Base-by-base conservation (phyloP, 2,797 vertebrate species). In the Chaetophractus vellerosus region DNA sequence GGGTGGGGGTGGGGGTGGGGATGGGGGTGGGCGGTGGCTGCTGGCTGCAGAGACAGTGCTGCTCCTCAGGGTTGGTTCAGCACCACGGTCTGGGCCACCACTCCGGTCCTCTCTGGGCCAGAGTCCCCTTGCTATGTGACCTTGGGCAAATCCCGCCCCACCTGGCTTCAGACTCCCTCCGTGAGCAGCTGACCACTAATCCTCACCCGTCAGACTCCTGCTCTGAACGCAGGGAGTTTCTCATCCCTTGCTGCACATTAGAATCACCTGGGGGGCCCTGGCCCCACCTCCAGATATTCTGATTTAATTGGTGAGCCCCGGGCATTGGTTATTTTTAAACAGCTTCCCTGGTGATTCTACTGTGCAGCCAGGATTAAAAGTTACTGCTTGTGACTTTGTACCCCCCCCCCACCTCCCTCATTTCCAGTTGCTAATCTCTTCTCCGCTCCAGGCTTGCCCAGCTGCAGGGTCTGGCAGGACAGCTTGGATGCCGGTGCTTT, bases 311-410 rank as follows among this genome's bases (percentile, higher is more conserved):
- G 33, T 36, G 69, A 55, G 83, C 33, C 57, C 45, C 36, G 68
- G 59, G n/a, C 66, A 78, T 3, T 3, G 28, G 61, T 91, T 82
- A 57, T 76, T 92, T 95, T 88, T 63, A 33, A 80, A 79, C 76
- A 45, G 10, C 33, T 63, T 36, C 36, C 50, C 57, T 68, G 64
- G 18, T 80, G 69, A 80, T 81, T 85, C 50, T 63, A 45, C n/a
- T 31, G 48, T 28, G 55, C 31, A 57, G 52, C 45, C 79, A 50
- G 61, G 79, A 68, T 78, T 55, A 66, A 88, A 78, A 75, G 61
- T 26, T 36, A 7, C 26, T 59, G 31, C 61, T 63, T 6, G 6
- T 57, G 61, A 55, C 45, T 48, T 21, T 1, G 1, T 55, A 48
- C 11, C 72, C 63, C n/a, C 26, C 19, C 41, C 61, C 86, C 36